Conservation (phyloP, 2,113 vertebrate genomes). For the Poecile atricapillus region DNA sequence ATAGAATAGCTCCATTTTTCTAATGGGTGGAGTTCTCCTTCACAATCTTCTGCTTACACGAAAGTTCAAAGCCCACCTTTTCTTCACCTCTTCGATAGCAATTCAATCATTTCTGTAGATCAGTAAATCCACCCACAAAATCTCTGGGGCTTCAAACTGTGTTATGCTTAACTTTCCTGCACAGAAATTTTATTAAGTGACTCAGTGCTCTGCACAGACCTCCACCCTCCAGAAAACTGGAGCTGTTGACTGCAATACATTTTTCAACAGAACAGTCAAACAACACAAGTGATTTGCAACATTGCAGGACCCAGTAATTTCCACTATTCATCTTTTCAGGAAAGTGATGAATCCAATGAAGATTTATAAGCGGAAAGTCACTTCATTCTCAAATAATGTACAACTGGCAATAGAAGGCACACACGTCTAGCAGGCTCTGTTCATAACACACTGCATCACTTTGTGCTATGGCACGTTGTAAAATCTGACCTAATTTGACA, state of each 20-base stretch:
- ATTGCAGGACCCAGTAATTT: constrained; percentile 26
- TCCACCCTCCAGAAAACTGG: constrained; percentile 3
- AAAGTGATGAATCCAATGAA: constrained; percentile 32
- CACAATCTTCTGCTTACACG: background rate
- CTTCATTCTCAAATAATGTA: constrained; percentile 32
- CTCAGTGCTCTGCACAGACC: background rate
- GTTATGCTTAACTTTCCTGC: background rate
- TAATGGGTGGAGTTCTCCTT: background rate
- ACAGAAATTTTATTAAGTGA: constrained; percentile 10
- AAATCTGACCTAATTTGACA: constrained; percentile 66
- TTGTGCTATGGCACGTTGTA: constrained; percentile 40
- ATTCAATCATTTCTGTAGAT: background rate
- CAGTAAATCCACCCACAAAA: constrained; percentile 1
- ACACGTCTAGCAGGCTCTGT: background rate
- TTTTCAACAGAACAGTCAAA: constrained; percentile 47
- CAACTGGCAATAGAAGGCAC: constrained; percentile 37
- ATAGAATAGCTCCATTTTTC: background rate
- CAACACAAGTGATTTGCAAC: constrained; percentile 35
- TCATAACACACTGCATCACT: constrained; percentile 50
- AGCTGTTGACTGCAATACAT: background rate
- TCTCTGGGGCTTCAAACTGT: background rate
- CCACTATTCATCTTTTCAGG: constrained; percentile 6
- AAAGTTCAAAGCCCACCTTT: background rate
- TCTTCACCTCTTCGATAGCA: background rate
- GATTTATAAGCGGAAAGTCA: constrained; percentile 50